A percentile compares a stretch with the other conserved stretches of the same genome.
These are phyloP conservation scores for Isichthys henryi DNA, from an alignment of 2,113 vertebrate species.

Conservation along the genomic window DNA sequence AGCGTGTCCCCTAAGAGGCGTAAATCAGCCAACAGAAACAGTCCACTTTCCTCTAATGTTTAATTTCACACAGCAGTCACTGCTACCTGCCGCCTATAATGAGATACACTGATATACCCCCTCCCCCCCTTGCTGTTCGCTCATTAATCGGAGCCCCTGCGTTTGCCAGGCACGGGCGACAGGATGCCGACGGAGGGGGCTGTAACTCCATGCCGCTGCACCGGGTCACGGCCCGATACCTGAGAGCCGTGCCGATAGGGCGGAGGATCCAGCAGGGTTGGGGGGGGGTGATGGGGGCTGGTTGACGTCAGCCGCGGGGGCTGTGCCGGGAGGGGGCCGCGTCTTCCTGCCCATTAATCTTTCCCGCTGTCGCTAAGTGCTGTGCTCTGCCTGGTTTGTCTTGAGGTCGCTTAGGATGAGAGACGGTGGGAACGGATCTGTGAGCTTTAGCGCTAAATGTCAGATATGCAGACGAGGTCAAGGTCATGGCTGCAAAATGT, in stretches of 20 bases:
- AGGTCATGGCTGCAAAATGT: not conserved
- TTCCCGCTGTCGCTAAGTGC: not conserved
- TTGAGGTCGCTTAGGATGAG: not conserved
- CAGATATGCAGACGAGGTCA: not conserved
- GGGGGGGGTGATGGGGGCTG: not conserved
- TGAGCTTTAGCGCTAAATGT: not conserved
- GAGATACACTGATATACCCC: not conserved
- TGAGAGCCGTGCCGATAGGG: not conserved
- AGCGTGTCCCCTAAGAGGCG: not conserved
- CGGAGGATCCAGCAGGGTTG: not conserved
- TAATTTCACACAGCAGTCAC: not conserved
- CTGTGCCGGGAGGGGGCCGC: not conserved
- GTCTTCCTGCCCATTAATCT: not conserved
- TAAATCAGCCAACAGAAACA: not conserved
- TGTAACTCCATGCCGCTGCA: not conserved
- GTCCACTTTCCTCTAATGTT: slow-evolving; percentile 1
- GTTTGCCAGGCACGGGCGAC: not conserved
- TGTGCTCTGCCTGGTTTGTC: not conserved
- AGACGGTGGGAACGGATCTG: not conserved
- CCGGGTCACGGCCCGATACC: not conserved
- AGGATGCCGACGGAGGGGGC: not conserved
- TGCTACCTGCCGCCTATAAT: not conserved
- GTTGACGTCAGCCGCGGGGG: not conserved
- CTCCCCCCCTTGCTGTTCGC: not conserved
- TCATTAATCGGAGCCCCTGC: not conserved